Conservation (phyloP, 2,113 vertebrate genomes). For the Oncorhynchus gorbuscha region DNA sequence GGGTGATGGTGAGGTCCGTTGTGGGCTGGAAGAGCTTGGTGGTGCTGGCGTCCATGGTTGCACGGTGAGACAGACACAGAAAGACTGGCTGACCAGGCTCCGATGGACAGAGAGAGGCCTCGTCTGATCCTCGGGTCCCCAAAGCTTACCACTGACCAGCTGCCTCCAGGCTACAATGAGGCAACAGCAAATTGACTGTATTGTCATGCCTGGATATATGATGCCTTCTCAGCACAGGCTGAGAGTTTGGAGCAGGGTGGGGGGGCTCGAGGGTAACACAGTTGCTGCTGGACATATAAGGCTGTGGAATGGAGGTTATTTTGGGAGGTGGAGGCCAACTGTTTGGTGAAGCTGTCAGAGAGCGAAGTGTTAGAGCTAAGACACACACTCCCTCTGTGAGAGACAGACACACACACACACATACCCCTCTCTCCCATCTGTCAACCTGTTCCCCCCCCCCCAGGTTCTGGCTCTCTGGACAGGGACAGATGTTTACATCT, state of each 20-base stretch:
- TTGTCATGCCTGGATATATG: constrained; percentile 72
- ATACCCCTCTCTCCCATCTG: constrained; percentile 68
- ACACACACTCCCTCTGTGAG: constrained; percentile 70
- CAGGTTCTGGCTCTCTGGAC: constrained; percentile 45
- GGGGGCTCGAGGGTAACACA: constrained; percentile 29
- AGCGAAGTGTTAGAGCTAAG: constrained; percentile 58
- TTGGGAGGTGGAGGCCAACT: constrained; percentile 81
- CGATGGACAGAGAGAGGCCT: constrained; percentile 31
- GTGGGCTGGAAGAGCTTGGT: not conserved
- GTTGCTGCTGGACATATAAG: constrained; percentile 87
- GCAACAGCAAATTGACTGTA: constrained; percentile 24
- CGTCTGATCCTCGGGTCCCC: constrained; percentile 11
- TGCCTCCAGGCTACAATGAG: constrained; percentile 55
- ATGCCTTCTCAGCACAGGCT: constrained; percentile 58
- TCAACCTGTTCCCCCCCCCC: constrained; percentile 49
- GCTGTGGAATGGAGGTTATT: constrained; percentile 82
- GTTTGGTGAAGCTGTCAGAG: constrained; percentile 68
- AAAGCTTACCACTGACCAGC: constrained; percentile 38
- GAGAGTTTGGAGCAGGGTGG: no score
- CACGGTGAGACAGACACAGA: not conserved
- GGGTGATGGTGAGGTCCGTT: constrained; percentile 79
- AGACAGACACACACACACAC: not conserved
- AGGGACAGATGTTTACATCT: constrained; percentile 66
- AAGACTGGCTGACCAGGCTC: no score
- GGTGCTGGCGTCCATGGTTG: no score